These are phyloP conservation scores for Mico argentatus DNA, from an alignment of 2,797 vertebrate species.

Conservation along the genomic window DNA sequence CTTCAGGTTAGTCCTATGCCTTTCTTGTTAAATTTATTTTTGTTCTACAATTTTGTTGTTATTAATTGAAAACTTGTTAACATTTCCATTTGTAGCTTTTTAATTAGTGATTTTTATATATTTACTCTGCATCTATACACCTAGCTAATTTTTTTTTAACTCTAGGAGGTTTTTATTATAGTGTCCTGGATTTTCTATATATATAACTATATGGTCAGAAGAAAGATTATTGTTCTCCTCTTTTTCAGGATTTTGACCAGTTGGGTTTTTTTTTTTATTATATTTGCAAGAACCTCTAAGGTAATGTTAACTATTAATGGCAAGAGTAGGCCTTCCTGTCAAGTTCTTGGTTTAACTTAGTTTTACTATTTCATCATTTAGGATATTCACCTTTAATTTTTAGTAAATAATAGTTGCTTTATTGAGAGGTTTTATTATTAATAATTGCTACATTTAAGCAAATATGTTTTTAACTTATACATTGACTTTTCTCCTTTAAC, in stretches of 20 bases:
- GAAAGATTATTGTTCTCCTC: background rate
- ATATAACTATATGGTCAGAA: background rate
- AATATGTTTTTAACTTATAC: background rate
- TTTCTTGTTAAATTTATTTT: conserved; percentile 21
- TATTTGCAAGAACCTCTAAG: background rate
- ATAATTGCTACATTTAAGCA: conserved; percentile 13
- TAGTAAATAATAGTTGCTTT: background rate
- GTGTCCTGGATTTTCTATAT: background rate
- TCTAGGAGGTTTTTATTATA: background rate
- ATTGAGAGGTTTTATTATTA: conserved; percentile 2
- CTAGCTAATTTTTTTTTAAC: conserved; percentile 18
- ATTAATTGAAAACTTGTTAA: background rate
- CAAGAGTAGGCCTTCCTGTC: background rate
- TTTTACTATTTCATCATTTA: conserved; percentile 27
- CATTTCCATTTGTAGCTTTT: background rate
- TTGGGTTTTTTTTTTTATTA: background rate
- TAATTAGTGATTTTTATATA: conserved; percentile 38
- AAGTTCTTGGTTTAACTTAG: conserved; percentile 7
- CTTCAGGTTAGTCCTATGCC: background rate
- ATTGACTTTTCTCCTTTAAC: background rate
- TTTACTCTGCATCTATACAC: background rate
- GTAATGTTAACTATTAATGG: background rate
- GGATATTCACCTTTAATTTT: background rate
- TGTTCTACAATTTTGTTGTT: conserved; percentile 17
- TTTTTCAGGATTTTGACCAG: conserved; percentile 21